These are phyloP conservation scores for Parotocinclus haroldoi DNA, from an alignment of 2,797 vertebrate species.

Conservation along the genomic window DNA sequence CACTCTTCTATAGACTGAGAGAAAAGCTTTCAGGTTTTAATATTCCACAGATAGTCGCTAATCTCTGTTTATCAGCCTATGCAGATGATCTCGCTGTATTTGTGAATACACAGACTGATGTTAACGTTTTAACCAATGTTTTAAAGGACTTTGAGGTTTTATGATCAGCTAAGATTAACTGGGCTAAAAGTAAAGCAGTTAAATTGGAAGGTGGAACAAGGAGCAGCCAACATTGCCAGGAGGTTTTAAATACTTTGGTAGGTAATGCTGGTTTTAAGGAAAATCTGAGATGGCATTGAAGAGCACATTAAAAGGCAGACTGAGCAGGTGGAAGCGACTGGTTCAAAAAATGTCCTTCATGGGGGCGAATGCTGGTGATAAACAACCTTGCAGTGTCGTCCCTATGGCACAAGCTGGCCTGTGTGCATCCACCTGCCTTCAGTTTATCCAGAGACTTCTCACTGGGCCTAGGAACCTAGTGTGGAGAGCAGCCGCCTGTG, in stretches of 20 bases:
- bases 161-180: no score
- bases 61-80: background rate
- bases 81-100: background rate
- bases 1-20: no score
- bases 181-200: no score
- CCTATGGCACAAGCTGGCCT: background rate
- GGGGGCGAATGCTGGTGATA: no score
- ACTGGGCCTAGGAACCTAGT: background rate
- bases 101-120: no score
- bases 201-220: no score
- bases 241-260: no score
- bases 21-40: background rate
- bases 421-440: background rate
- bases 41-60: background rate
- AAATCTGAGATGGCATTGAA: background rate
- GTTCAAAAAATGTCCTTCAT: background rate
- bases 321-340: background rate
- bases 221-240: no score
- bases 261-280: background rate
- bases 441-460: background rate
- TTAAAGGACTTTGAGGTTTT: no score
- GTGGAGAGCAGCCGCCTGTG: no score
- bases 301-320: background rate
- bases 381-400: background rate
- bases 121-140: no score